These are phyloP conservation scores for Brachionus plicatilis DNA, from an alignment of 1,140 invertebrate species.

Conservation along the genomic window DNA sequence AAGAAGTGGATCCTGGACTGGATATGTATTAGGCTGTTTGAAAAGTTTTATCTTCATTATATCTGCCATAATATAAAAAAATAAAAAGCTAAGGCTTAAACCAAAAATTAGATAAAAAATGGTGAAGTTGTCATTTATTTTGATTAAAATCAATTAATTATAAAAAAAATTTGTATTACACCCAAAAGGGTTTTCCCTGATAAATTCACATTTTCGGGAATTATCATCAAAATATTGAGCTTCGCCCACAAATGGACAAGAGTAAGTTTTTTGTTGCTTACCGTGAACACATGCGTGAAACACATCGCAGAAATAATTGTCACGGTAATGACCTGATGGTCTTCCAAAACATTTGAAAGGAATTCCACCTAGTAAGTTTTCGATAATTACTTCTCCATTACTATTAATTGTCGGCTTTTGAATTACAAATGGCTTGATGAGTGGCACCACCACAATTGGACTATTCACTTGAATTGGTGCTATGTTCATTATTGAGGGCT, in stretches of 20 bases:
- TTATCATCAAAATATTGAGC: conserved; percentile 37
- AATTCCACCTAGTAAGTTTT: conserved; percentile 24
- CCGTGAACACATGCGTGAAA: conserved; percentile 40
- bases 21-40: no score
- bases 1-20: no score
- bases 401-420: background rate
- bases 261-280: background rate
- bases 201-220: conserved; percentile 9
- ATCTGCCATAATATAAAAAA: no score
- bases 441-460: background rate
- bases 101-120: no score
- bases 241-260: conserved; percentile 38
- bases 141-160: background rate
- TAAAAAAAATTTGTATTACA: background rate
- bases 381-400: conserved; percentile 6
- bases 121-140: background rate
- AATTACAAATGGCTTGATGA: background rate
- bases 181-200: background rate
- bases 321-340: conserved; percentile 6
- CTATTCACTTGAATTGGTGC: background rate
- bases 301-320: conserved; percentile 31
- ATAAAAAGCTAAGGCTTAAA: no score
- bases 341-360: conserved; percentile 22
- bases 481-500: background rate
- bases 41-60: no score